These are phyloP conservation scores for Macropus fuliginosus DNA, from an alignment of 2,797 vertebrate species.

Conservation along the genomic window DNA sequence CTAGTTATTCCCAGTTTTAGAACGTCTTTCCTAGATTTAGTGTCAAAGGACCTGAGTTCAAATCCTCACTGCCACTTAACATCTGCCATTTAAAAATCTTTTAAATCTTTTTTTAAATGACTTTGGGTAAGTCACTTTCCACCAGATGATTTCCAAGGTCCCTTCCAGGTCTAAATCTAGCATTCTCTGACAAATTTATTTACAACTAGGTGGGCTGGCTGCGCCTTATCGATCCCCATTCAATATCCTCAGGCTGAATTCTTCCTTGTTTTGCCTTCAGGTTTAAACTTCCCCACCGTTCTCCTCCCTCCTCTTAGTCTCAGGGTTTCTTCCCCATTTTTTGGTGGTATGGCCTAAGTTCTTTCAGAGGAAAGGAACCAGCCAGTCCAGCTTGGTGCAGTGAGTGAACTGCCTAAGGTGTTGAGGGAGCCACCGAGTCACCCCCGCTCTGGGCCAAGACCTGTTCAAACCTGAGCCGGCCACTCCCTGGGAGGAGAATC, in stretches of 20 bases:
- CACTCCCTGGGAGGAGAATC: conserved; percentile 73
- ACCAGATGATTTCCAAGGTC: neutral
- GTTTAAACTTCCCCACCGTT: neutral
- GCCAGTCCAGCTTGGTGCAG: conserved; percentile 38
- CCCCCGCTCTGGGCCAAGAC: conserved; percentile 59
- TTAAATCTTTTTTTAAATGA: neutral
- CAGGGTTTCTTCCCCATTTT: neutral
- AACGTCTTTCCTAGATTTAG: neutral
- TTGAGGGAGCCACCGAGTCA: conserved; percentile 35
- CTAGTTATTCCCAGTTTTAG: neutral
- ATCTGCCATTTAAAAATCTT: neutral
- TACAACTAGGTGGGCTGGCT: neutral
- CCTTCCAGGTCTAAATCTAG: neutral
- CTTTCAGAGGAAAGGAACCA: conserved; percentile 38
- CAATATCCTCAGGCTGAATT: neutral
- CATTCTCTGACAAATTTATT: neutral
- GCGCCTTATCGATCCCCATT: neutral
- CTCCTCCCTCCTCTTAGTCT: neutral
- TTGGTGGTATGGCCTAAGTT: conserved; percentile 66
- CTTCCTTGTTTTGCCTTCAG: neutral
- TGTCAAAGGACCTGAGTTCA: neutral
- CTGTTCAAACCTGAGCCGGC: conserved; percentile 74
- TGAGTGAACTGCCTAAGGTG: neutral
- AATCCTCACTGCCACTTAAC: neutral
- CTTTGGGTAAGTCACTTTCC: neutral